These are phyloP conservation scores for Callospermophilus lateralis DNA, from an alignment of 2,113 vertebrate genomes.

Conservation along the genomic window DNA sequence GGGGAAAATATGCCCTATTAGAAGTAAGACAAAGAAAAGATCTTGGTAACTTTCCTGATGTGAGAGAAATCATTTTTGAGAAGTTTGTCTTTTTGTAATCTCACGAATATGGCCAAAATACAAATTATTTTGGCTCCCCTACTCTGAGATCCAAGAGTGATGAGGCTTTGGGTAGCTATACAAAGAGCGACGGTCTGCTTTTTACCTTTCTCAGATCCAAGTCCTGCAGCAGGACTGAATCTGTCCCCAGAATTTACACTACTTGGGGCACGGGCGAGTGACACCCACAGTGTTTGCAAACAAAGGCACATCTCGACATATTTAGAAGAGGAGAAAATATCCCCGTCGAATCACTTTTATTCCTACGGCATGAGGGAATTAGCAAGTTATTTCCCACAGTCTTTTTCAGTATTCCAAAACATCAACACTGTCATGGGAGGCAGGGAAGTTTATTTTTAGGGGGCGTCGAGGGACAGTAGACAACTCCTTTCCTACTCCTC, in stretches of 20 bases:
- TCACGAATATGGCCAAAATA: background rate
- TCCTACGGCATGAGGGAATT: background rate
- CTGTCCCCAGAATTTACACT: background rate
- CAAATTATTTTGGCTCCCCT: background rate
- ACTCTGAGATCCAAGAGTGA: background rate
- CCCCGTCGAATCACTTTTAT: background rate
- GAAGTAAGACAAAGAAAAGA: background rate
- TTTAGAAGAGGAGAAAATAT: background rate
- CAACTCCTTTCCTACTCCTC: background rate
- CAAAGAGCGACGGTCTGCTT: background rate
- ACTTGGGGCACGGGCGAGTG: background rate
- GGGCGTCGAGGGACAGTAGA: background rate
- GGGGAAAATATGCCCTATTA: background rate
- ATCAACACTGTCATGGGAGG: background rate
- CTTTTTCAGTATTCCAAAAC: background rate
- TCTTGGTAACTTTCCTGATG: background rate
- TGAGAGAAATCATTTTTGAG: background rate
- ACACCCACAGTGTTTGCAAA: constrained; percentile 13
- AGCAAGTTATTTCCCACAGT: background rate
- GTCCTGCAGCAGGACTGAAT: background rate
- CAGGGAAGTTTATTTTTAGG: background rate
- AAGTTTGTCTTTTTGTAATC: background rate
- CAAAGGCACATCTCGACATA: background rate
- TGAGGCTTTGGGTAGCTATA: background rate
- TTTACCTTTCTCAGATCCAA: background rate